A percentile compares a stretch with the other conserved stretches of the same genome.
These are phyloP conservation scores for Pocillopora grandis DNA, from an alignment of 92 coral and sea anemone species.

Conservation along the genomic window DNA sequence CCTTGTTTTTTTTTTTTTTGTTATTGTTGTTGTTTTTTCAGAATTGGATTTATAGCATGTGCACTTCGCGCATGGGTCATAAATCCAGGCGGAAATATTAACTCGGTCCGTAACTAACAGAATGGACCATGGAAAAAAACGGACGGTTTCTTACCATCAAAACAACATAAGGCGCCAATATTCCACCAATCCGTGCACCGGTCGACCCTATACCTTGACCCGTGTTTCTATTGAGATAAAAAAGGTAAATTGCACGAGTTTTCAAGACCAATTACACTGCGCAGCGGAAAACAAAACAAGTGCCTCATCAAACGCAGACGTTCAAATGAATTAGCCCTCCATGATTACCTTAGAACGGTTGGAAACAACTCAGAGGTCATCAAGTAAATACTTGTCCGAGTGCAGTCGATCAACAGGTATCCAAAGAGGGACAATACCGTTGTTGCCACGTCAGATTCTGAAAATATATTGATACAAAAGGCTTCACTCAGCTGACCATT, in stretches of 20 bases:
- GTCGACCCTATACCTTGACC: constrained; percentile 56
- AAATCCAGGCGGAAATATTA: neutral
- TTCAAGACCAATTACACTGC: neutral
- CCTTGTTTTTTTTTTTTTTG: too few species aligned
- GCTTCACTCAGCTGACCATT: too few species aligned
- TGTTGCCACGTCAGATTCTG: constrained; percentile 44
- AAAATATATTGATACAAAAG: neutral
- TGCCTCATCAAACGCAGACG: too few species aligned
- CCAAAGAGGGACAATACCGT: constrained; percentile 59
- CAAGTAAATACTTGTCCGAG: constrained; percentile 51
- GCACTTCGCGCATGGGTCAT: too few species aligned
- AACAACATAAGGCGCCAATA: constrained; percentile 57
- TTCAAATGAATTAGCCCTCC: neutral
- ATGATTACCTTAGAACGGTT: constrained; percentile 48
- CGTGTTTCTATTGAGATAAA: constrained; percentile 36
- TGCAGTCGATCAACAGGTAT: constrained; percentile 43
- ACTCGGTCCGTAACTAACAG: neutral
- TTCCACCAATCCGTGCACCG: constrained; percentile 67
- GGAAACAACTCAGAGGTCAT: constrained; percentile 63
- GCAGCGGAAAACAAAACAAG: neutral
- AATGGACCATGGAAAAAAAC: neutral
- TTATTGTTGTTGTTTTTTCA: too few species aligned
- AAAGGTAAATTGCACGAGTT: too few species aligned
- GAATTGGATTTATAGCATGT: too few species aligned
- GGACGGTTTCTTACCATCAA: constrained; percentile 39